A percentile compares a stretch with the other conserved stretches of the same genome.
Evolutionary conservation across 2,797 vertebrate genomes (phyloP).

Genomic region (Acipenser oxyrinchus): DNA sequence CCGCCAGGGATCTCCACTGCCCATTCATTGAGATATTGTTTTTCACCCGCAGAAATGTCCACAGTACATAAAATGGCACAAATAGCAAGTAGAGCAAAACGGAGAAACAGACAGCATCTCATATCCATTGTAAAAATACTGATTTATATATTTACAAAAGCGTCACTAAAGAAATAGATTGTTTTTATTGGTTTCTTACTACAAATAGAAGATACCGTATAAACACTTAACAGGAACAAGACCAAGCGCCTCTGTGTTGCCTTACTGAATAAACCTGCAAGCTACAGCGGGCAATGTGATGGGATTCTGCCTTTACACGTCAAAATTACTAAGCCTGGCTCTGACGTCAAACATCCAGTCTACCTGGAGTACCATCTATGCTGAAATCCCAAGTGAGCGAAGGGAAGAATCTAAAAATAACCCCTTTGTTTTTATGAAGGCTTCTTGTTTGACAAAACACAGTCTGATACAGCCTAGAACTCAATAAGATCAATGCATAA

Average conservation of each 20-base stretch:
- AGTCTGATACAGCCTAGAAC: not conserved
- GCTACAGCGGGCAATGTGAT: conserved; percentile 27
- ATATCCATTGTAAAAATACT: conserved; percentile 58
- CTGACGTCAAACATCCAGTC: conserved; percentile 79
- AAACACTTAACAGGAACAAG: too few species aligned
- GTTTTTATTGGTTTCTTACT: too few species aligned
- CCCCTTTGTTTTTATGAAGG: conserved; percentile 11
- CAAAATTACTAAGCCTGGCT: conserved; percentile 60
- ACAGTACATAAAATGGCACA: conserved; percentile 44
- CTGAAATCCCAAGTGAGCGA: conserved; percentile 55
- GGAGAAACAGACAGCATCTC: conserved; percentile 54
- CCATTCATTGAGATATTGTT: conserved; percentile 94
- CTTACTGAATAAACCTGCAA: not conserved
- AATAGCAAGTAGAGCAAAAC: conserved; percentile 56
- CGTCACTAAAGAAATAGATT: conserved; percentile 26
- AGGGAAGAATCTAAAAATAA: conserved; percentile 47
- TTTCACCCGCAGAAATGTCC: conserved; percentile 46
- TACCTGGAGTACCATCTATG: conserved; percentile 66
- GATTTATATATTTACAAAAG: conserved; percentile 10
- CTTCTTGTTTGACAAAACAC: too few species aligned
- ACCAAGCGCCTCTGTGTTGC: not conserved
- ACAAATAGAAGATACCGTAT: too few species aligned
- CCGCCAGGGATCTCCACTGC: conserved; percentile 90
- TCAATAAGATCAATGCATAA: not conserved
- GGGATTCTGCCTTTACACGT: conserved; percentile 60